Evolutionary conservation across 2,797 vertebrate species (phyloP), one percentile per base, ranked within the genome.

Genomic region (Syndactyla subalaris): DNA sequence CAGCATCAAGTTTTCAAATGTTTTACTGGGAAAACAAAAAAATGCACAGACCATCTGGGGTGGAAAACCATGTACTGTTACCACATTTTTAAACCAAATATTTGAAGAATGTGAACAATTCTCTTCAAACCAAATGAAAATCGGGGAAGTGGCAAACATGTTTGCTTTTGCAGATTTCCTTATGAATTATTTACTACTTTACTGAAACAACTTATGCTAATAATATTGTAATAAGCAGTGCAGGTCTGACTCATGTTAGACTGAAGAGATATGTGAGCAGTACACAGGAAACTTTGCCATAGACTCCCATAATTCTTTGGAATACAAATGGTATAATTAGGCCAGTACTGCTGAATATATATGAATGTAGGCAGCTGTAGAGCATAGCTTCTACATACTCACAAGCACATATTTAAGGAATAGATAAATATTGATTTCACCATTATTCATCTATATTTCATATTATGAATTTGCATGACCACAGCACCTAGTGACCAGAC

Each of bases 111-210:
- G 30, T 70, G 75, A 96, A 94, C 61, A 79, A 95, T 97, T 96
- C 89, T 89, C 61, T 96, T 76, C 74, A 83, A 95, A 94, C 27
- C 24, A 19, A 93, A 89, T 68, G 85, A 87, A 96, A 97, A 89
- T 13, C 41, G 17, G 6, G 59, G 12, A 26, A 73, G 49, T 75
- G 26, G 57, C 34, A 89, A 95, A 73, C 22, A 92, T 76, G 83
- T 97, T 97, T 95, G 79, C 43, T 96, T 89, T 94, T 95, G 75
- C 74, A 92, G 94, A 92, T 88, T 96, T 94, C 61, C 73, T 80
- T 79, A 87, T 97, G 95, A 98, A 97, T 97, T 97, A 97, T 96
- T 96, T 97, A 97, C 79, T 80, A 61, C 68, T 85, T 95, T 62
- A 52, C 71, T 88, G 93, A 75, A 96, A 92, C 57, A 52, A 55